Conservation (phyloP, 2,113 vertebrate species). For the Aleadryas rufinucha region DNA sequence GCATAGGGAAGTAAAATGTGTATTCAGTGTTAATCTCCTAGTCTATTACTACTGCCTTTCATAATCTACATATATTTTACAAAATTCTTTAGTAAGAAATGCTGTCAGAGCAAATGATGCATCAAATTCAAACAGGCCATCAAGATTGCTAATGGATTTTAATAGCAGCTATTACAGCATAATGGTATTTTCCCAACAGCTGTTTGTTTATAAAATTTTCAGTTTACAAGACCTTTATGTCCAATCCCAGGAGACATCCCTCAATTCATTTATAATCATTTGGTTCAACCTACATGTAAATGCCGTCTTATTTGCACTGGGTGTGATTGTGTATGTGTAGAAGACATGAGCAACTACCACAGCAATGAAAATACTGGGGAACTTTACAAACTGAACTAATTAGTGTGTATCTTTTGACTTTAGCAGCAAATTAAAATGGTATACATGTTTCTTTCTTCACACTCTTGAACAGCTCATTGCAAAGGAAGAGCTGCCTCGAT, state of each 20-base stretch:
- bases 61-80: slow-evolving; percentile 71
- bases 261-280: slow-evolving; percentile 80
- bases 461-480: background rate
- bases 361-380: background rate
- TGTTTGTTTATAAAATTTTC: slow-evolving; percentile 84
- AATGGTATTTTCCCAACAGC: slow-evolving; percentile 84
- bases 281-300: slow-evolving; percentile 76
- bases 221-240: slow-evolving; percentile 82
- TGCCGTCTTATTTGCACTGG: slow-evolving; percentile 53
- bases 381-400: slow-evolving; percentile 59
- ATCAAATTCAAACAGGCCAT: slow-evolving; percentile 83
- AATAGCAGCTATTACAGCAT: slow-evolving; percentile 83
- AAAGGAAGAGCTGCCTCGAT: background rate
- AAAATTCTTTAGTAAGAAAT: slow-evolving; percentile 73
- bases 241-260: slow-evolving; percentile 76
- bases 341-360: slow-evolving; percentile 7
- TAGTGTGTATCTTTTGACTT: slow-evolving; percentile 9
- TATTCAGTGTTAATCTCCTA: slow-evolving; percentile 65
- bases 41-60: slow-evolving; percentile 42
- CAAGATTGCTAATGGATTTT: slow-evolving; percentile 85
- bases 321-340: background rate
- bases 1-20: background rate
- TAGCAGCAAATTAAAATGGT: background rate
- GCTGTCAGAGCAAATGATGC: slow-evolving; percentile 82
- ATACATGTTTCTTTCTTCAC: background rate